A percentile compares a stretch with the other conserved stretches of the same genome.
These are phyloP conservation scores for Apistogramma diplotaenia DNA, from an alignment of 2,113 vertebrate genomes.

Conservation along the genomic window DNA sequence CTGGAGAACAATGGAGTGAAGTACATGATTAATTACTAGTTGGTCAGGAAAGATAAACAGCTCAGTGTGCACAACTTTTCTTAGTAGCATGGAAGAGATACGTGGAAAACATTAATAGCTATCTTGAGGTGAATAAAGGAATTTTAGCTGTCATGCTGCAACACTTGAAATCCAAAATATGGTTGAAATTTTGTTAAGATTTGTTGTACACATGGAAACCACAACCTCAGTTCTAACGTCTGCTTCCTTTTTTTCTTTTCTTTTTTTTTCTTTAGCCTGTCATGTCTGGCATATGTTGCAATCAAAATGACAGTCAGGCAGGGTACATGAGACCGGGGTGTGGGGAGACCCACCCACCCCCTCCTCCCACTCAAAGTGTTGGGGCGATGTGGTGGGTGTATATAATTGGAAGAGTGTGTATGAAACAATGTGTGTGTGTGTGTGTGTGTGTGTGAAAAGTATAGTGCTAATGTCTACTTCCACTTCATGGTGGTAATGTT, in stretches of 20 bases:
- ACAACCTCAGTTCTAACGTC: not conserved
- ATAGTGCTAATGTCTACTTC: not conserved
- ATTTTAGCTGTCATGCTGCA: not conserved
- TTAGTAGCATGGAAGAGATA: not conserved
- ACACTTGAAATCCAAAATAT: not conserved
- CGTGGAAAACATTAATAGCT: not conserved
- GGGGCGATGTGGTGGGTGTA: too few relatives aligned
- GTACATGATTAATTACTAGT: not conserved
- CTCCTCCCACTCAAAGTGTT: too few relatives aligned
- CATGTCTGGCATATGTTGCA: too few relatives aligned
- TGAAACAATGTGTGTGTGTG: too few relatives aligned
- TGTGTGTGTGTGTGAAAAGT: too few relatives aligned
- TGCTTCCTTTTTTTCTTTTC: too few relatives aligned
- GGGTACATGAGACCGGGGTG: too few relatives aligned
- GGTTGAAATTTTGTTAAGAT: not conserved
- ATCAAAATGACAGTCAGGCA: too few relatives aligned
- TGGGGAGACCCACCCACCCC: too few relatives aligned
- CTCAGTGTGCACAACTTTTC: not conserved
- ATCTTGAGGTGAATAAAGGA: not conserved
- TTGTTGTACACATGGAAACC: not conserved
- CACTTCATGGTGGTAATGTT: not conserved
- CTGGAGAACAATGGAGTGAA: not conserved
- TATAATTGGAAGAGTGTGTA: too few relatives aligned
- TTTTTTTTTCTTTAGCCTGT: too few relatives aligned
- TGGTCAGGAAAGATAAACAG: not conserved